Conservation (phyloP, 1,140 invertebrate genomes). For the Drosophila equinoxialis region DNA sequence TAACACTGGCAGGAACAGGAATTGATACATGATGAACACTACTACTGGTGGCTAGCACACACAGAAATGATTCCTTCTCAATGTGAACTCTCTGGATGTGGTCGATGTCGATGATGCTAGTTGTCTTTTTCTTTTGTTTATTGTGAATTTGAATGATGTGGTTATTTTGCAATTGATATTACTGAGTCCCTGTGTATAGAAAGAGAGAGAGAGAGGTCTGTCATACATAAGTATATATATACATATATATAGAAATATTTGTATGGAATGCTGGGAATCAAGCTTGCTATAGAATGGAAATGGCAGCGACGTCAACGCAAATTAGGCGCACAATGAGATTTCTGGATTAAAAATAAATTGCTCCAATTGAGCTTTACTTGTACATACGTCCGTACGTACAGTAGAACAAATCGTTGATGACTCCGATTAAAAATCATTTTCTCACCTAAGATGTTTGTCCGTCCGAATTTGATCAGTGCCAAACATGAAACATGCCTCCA, state of each 20-base stretch:
- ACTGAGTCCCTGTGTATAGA: constrained; percentile 59
- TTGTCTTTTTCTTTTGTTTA: constrained; percentile 2
- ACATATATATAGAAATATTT: background rate
- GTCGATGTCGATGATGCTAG: constrained; percentile 21
- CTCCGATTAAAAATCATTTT: background rate
- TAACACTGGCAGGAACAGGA: constrained; percentile 27
- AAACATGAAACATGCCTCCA: constrained; percentile 72
- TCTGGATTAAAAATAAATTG: constrained; percentile 73
- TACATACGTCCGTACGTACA: constrained; percentile 41
- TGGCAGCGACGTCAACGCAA: constrained; percentile 46
- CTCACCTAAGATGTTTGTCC: constrained; percentile 75
- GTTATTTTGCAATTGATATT: constrained; percentile 68
- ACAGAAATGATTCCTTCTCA: background rate
- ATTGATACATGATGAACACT: constrained; percentile 24
- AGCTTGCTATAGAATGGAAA: constrained; percentile 37
- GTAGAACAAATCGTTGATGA: constrained; percentile 5
- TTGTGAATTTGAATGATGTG: constrained; percentile 46
- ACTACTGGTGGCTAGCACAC: constrained; percentile 15
- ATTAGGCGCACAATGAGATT: constrained; percentile 68
- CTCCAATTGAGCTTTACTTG: constrained; percentile 57
- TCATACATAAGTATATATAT: constrained; percentile 15
- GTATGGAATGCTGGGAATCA: constrained; percentile 1
- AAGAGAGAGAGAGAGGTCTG: constrained; percentile 19
- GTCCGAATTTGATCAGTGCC: constrained; percentile 72
- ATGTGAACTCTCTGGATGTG: constrained; percentile 28